These are phyloP conservation scores for Hyperoodon ampullatus DNA, from an alignment of 2,113 vertebrate species.

Conservation along the genomic window DNA sequence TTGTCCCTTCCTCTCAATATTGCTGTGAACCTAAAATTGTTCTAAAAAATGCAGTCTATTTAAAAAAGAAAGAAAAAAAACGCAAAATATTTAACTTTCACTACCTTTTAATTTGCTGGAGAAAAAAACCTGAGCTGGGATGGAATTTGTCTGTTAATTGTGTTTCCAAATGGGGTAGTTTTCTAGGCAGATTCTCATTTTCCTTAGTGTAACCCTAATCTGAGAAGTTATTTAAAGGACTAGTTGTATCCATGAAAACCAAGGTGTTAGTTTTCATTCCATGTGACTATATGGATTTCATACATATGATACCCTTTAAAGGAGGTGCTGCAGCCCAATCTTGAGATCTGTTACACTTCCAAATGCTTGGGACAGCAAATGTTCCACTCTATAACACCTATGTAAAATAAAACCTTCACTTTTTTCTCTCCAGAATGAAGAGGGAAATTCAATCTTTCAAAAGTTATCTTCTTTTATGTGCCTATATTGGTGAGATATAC, in stretches of 20 bases:
- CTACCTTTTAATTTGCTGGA: conserved; percentile 1
- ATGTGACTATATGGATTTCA: not conserved
- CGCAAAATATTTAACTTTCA: not conserved
- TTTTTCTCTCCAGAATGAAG: not conserved
- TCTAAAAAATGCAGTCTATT: not conserved
- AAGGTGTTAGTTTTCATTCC: not conserved
- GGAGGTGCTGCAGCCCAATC: not conserved
- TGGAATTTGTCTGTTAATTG: not conserved
- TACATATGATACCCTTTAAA: not conserved
- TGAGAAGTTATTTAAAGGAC: conserved; percentile 2
- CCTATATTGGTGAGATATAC: not conserved
- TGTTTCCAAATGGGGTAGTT: not conserved
- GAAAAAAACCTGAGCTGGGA: not conserved
- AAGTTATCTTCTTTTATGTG: not conserved
- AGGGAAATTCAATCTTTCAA: not conserved
- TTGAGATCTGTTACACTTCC: conserved; percentile 16
- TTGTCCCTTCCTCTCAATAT: not conserved
- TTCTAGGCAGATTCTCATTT: not conserved
- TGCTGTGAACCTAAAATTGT: not conserved
- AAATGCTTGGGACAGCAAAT: not conserved
- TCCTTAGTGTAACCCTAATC: not conserved
- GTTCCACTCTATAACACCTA: not conserved
- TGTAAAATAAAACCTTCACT: conserved; percentile 29
- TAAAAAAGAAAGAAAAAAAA: not conserved
- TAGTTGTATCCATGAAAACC: not conserved